Evolutionary conservation across 2,888 invertebrate genomes (phyloP).

Genomic region (Polymixis flavicincta): DNA sequence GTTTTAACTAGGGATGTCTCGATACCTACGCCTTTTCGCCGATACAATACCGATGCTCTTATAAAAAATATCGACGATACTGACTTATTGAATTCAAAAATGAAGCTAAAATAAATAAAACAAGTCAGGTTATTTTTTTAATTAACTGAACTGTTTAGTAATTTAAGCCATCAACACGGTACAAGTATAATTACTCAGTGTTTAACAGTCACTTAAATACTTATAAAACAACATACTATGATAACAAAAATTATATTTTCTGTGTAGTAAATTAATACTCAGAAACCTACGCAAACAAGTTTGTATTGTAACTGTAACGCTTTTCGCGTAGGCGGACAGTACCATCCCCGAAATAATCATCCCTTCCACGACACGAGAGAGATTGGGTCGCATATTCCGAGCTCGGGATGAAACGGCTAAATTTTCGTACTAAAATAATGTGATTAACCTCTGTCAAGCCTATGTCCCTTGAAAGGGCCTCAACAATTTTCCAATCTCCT

Average conservation of each 20-base stretch:
- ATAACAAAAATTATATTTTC: neutral
- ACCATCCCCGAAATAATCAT: slow-evolving; percentile 25
- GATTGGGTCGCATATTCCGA: slow-evolving; percentile 34
- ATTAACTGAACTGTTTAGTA: no score
- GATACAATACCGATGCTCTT: no score
- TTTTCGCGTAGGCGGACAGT: slow-evolving; percentile 2
- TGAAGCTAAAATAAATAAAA: no score
- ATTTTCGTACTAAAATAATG: slow-evolving; percentile 44
- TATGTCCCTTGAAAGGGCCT: slow-evolving; percentile 37
- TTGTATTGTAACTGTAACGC: slow-evolving; percentile 7
- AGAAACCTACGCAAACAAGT: slow-evolving; percentile 9
- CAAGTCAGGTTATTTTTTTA: no score
- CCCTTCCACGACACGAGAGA: slow-evolving; percentile 23
- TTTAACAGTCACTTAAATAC: no score
- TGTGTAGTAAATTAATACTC: neutral
- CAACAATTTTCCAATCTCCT: slow-evolving; percentile 44
- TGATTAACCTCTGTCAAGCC: slow-evolving; percentile 35
- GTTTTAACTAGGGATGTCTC: no score
- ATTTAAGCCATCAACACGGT: neutral
- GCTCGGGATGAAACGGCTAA: neutral
- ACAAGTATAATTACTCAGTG: neutral
- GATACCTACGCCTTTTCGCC: no score
- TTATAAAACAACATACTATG: no score
- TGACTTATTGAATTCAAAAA: no score
- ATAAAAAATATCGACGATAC: no score